These are phyloP conservation scores for Xiphorhynchus erythropygius DNA, from an alignment of 2,797 vertebrate genomes.

Conservation along the genomic window DNA sequence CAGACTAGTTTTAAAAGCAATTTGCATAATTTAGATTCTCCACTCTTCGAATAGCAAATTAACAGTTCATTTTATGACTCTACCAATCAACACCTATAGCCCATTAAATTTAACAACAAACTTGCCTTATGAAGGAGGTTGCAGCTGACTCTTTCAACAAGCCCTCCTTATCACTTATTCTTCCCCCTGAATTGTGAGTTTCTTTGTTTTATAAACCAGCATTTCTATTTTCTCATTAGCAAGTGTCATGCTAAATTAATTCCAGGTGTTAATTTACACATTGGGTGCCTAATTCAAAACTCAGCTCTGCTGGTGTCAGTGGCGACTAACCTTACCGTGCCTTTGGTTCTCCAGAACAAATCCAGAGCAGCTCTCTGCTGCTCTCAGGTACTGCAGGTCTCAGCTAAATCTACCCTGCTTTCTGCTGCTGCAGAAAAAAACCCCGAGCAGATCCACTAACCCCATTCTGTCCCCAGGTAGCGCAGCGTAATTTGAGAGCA, in stretches of 20 bases:
- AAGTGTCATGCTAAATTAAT: slow-evolving; percentile 44
- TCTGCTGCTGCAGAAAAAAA: neutral
- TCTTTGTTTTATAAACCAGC: slow-evolving; percentile 43
- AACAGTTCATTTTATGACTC: slow-evolving; percentile 77
- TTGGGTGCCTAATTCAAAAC: neutral
- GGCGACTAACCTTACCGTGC: neutral
- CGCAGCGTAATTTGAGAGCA: neutral
- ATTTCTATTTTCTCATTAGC: slow-evolving; percentile 68
- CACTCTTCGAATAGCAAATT: slow-evolving; percentile 75
- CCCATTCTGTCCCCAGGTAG: slow-evolving; percentile 24
- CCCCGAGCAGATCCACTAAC: neutral
- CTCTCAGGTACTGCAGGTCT: neutral
- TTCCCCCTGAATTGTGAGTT: slow-evolving; percentile 54
- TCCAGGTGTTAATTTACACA: slow-evolving; percentile 32
- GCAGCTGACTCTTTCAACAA: slow-evolving; percentile 33
- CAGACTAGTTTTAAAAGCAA: slow-evolving; percentile 57
- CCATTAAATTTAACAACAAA: slow-evolving; percentile 78
- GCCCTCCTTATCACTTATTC: slow-evolving; percentile 4
- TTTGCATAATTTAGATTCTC: slow-evolving; percentile 74
- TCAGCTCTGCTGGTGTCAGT: neutral
- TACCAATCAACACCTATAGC: slow-evolving; percentile 77
- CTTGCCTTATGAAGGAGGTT: slow-evolving; percentile 49
- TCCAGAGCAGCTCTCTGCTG: neutral
- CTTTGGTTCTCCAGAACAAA: neutral
- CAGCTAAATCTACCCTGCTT: neutral